These are phyloP conservation scores for Oscheius sp. DNA, from an alignment of 2,888 invertebrate genomes.

Conservation along the genomic window DNA sequence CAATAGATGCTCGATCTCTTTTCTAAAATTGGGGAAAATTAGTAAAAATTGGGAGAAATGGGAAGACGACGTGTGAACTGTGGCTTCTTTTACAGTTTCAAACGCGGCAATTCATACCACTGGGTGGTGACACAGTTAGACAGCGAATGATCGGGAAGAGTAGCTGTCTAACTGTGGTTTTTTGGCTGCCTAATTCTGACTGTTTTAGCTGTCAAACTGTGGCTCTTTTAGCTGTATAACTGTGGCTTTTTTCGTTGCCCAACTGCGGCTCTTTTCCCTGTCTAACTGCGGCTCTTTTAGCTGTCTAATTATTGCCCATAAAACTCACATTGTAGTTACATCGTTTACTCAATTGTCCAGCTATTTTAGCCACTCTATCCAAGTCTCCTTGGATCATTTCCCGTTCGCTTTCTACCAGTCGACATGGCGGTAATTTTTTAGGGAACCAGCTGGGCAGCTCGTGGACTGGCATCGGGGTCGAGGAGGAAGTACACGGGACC, in stretches of 20 bases:
- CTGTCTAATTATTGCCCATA: no score
- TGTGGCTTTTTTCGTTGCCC: no score
- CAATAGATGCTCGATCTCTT: constrained; percentile 52
- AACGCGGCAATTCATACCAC: no score
- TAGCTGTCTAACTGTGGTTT: no score
- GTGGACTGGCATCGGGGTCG: constrained; percentile 43
- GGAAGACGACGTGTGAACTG: no score
- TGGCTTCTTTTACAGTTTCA: no score
- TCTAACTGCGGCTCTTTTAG: not conserved
- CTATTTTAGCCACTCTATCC: constrained; percentile 48
- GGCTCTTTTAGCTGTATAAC: no score
- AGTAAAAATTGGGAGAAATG: not conserved
- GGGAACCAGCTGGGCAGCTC: constrained; percentile 1
- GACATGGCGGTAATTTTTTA: not conserved
- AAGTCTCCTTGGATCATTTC: constrained; percentile 29
- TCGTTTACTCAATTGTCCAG: constrained; percentile 46
- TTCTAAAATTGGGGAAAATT: constrained; percentile 39
- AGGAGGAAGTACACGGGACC: constrained; percentile 20
- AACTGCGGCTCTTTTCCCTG: no score
- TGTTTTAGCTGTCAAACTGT: no score
- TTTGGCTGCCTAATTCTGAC: no score
- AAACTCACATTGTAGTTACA: constrained; percentile 53
- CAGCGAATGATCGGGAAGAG: no score
- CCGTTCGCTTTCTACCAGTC: constrained; percentile 41
- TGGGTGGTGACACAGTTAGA: no score